These are phyloP conservation scores for Drosophila miranda DNA, from an alignment of 1,140 invertebrate genomes.

Conservation along the genomic window DNA sequence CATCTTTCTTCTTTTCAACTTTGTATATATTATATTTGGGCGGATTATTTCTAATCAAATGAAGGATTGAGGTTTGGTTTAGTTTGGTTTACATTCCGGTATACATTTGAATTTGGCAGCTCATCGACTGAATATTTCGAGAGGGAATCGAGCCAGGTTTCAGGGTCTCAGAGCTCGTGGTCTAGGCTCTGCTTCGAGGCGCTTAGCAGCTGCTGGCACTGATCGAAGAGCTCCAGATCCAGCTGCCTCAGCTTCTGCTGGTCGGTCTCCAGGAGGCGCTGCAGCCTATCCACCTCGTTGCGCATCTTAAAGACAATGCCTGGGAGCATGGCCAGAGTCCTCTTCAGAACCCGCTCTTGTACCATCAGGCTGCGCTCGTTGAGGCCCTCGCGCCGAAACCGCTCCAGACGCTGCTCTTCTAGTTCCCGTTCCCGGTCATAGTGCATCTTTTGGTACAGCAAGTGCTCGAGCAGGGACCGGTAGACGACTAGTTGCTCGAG, in stretches of 20 bases:
- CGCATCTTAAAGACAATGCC: constrained; percentile 59
- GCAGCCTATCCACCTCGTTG: constrained; percentile 53
- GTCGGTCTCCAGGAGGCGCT: constrained; percentile 29
- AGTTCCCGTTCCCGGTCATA: constrained; percentile 42
- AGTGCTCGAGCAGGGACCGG: constrained; percentile 43
- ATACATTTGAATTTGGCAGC: constrained; percentile 12
- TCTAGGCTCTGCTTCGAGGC: constrained; percentile 35
- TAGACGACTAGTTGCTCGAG: constrained; percentile 58
- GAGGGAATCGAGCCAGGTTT: background rate
- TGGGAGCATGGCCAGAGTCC: constrained; percentile 42
- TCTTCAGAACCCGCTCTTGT: constrained; percentile 46
- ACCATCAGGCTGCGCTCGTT: constrained; percentile 23
- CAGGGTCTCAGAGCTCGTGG: constrained; percentile 1
- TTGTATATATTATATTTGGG: background rate
- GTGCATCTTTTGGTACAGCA: constrained; percentile 53
- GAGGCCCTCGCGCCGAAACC: constrained; percentile 50
- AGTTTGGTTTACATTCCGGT: background rate
- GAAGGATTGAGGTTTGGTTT: background rate
- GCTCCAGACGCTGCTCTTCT: constrained; percentile 48
- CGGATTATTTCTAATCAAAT: too few species aligned
- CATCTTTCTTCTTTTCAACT: background rate
- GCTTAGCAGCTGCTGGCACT: constrained; percentile 18
- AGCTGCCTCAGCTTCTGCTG: constrained; percentile 29
- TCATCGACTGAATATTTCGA: background rate
- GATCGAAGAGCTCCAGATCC: constrained; percentile 26